A percentile compares a stretch with the other conserved stretches of the same genome.
phyloP scores from a whole-genome alignment of 2,113 vertebrate species.

The Tetraodon nigroviridis region DNA sequence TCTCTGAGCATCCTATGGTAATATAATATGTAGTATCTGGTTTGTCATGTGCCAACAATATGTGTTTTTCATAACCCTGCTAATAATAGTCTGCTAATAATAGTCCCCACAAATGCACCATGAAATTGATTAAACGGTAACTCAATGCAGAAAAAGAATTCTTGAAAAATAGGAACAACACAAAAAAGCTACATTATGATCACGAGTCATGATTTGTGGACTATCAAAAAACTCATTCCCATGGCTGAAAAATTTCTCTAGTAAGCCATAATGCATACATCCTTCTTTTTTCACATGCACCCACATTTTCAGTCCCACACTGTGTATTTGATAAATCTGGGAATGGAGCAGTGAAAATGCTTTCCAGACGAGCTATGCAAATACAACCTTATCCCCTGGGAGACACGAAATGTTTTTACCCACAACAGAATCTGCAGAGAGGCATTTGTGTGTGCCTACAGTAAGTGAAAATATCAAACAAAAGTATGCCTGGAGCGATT shows the following conservation, averaged over 20 bases:
- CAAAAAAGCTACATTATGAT: constrained; percentile 20
- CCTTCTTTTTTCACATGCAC: constrained; percentile 17
- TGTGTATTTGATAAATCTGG: constrained; percentile 55
- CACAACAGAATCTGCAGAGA: constrained; percentile 40
- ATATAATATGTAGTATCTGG: no score
- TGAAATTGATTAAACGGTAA: constrained; percentile 4
- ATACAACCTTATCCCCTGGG: constrained; percentile 56
- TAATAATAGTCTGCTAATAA: no score
- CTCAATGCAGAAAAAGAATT: no score
- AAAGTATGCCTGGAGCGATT: constrained; percentile 55
- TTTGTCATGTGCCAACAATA: no score
- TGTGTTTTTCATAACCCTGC: no score
- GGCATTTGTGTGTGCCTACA: constrained; percentile 22
- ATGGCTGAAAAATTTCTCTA: constrained; percentile 14
- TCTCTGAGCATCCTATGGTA: neutral
- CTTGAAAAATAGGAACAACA: no score
- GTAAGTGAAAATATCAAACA: constrained; percentile 45
- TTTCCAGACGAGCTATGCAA: constrained; percentile 68
- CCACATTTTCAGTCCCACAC: constrained; percentile 28
- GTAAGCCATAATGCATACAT: constrained; percentile 15
- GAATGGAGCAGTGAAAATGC: constrained; percentile 58
- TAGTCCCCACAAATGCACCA: neutral
- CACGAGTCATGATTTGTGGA: constrained; percentile 19
- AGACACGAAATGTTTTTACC: constrained; percentile 57
- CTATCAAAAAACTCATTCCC: constrained; percentile 12